Evolutionary conservation across 2,113 vertebrate genomes (phyloP).

Genomic region (Cryptotis parvus): DNA sequence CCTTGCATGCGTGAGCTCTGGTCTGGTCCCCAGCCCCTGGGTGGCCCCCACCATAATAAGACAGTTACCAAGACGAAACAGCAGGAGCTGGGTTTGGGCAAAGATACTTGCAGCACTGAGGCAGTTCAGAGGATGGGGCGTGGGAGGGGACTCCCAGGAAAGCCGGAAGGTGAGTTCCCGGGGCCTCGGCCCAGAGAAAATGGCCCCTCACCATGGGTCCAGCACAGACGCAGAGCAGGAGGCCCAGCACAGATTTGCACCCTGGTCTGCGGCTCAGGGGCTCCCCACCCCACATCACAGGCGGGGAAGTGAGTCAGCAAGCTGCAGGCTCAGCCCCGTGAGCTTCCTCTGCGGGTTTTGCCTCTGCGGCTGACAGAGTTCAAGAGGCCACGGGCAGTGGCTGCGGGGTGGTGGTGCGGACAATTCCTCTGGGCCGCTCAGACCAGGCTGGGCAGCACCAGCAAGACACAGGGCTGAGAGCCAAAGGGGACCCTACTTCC

Average conservation of each 20-base stretch:
- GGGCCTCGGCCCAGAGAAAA: too few relatives aligned
- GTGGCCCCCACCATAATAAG: neutral
- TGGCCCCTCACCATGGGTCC: too few relatives aligned
- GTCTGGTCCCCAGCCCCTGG: too few relatives aligned
- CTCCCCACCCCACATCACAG: neutral
- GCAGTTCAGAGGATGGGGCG: too few relatives aligned
- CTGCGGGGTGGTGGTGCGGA: too few relatives aligned
- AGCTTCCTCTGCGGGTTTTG: neutral
- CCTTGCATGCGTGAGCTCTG: neutral
- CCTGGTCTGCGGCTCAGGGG: neutral
- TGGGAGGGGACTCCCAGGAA: too few relatives aligned
- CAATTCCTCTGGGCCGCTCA: neutral
- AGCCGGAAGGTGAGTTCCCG: neutral
- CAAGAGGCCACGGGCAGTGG: neutral
- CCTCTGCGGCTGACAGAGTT: neutral
- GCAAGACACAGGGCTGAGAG: too few relatives aligned
- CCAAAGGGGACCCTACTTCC: too few relatives aligned
- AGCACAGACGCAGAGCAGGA: neutral
- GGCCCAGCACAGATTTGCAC: neutral
- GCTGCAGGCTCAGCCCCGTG: neutral
- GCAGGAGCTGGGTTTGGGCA: neutral
- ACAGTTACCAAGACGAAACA: neutral
- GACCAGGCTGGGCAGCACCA: too few relatives aligned
- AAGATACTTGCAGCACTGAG: neutral
- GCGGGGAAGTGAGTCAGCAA: slow-evolving; percentile 41